phyloP scores from a whole-genome alignment of 2,113 vertebrate genomes.

The Hemiprocne comata region DNA sequence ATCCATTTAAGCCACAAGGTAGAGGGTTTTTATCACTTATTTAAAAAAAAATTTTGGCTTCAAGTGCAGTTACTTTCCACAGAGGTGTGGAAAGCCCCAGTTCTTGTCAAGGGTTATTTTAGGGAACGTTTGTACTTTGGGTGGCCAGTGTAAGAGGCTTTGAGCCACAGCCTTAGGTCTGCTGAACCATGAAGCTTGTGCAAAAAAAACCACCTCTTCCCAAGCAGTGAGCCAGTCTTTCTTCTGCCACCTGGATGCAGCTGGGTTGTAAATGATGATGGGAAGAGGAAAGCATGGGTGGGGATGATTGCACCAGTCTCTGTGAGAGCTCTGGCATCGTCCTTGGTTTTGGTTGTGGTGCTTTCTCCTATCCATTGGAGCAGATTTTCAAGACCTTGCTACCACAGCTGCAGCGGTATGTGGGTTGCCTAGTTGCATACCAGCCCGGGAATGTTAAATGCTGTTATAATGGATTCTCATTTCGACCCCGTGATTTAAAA shows the following conservation, averaged over 20 bases:
- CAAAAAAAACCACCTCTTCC: neutral
- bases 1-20: neutral
- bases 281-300: neutral
- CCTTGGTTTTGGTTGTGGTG: neutral
- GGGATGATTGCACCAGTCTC: neutral
- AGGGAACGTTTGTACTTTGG: neutral
- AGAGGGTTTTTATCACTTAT: neutral
- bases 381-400: neutral
- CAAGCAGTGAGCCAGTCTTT: neutral
- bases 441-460: neutral
- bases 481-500: conserved; percentile 58
- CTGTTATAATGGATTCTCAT: conserved; percentile 28
- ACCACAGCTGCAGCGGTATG: neutral
- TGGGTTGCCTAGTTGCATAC: conserved; percentile 16
- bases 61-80: neutral
- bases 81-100: neutral
- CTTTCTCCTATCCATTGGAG: neutral
- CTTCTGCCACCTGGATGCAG: neutral
- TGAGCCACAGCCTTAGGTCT: neutral
- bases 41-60: neutral
- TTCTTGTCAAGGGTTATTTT: neutral
- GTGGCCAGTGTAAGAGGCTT: neutral
- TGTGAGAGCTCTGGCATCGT: neutral
- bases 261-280: neutral
- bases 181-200: neutral